Evolutionary conservation across 23 tunicate genomes (phyloP), one percentile per base, ranked within the genome.

Genomic region (Styela clava): DNA sequence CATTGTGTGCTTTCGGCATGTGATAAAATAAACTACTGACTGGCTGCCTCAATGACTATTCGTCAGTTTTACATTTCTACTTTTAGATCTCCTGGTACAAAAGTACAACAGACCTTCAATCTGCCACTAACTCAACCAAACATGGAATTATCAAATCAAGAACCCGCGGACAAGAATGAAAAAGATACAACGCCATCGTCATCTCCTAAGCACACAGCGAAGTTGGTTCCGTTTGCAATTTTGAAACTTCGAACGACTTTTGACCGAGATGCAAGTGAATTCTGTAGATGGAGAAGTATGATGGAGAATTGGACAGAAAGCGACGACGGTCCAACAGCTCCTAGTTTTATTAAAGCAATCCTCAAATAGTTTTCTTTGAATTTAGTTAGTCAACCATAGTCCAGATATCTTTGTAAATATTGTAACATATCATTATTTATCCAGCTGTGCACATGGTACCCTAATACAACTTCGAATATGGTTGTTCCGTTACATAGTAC

Each of bases 201-300:
- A 5, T 44, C 56, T 7, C 56, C 56, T 44, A 44, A 44, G 12
- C 56, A 44, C 56, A 44, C 56, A 44, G 56, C 56, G 12, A 44
- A 44, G 12, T 44, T 12, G 7, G 56, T 44, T 44, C 56, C 56
- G 7, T 12, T 44, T 12, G 12, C 56, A 44, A 44, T 44, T 44
- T 44, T 91, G 24, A 61, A 78, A 30, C 79, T 33, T 2, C 44
- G 97, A 32, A 68, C 71, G 33, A 24, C 72, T 2, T 91, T 77
- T 67, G 97, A 91, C 77, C 82, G 83, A 70, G 90, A 91, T 35
- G 90, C 90, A 3, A 86, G 69, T 37, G 90, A 91, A 78, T 91
- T 91, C 67, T 82, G 74, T 34, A 52, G 97, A 22, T 78, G 87
- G 90, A 69, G 97, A 72, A 76, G 78, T 61, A 86, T 82, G 35